Conservation (phyloP, 2,113 vertebrate species). For the Nymphicus hollandicus region DNA sequence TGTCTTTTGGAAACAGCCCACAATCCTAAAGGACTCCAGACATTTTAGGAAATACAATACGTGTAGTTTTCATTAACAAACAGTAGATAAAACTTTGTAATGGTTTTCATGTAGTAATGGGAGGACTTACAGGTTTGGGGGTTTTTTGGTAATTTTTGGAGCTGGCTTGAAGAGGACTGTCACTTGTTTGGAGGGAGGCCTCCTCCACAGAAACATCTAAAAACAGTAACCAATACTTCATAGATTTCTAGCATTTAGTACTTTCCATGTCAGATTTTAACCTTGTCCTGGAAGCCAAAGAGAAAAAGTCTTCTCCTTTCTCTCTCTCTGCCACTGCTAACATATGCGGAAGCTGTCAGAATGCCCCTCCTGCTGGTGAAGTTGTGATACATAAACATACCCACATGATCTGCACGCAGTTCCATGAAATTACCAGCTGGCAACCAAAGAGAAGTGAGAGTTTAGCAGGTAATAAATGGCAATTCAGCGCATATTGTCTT, state of each 20-base stretch:
- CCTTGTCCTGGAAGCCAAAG: background rate
- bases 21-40: background rate
- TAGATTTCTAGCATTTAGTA: background rate
- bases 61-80: background rate
- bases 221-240: background rate
- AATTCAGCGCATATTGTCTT: background rate
- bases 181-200: background rate
- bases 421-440: background rate
- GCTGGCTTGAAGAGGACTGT: background rate
- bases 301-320: background rate
- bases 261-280: background rate
- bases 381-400: rapidly evolving
- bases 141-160: background rate
- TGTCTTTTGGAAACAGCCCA: background rate
- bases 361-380: background rate
- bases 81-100: background rate
- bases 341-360: background rate
- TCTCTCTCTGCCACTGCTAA: background rate
- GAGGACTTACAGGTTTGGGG: background rate
- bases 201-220: background rate
- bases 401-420: background rate
- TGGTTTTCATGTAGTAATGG: background rate
- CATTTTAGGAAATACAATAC: background rate
- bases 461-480: background rate
- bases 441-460: background rate